These are phyloP conservation scores for Halesus radiatus DNA, from an alignment of 1,140 invertebrate species.

Conservation along the genomic window DNA sequence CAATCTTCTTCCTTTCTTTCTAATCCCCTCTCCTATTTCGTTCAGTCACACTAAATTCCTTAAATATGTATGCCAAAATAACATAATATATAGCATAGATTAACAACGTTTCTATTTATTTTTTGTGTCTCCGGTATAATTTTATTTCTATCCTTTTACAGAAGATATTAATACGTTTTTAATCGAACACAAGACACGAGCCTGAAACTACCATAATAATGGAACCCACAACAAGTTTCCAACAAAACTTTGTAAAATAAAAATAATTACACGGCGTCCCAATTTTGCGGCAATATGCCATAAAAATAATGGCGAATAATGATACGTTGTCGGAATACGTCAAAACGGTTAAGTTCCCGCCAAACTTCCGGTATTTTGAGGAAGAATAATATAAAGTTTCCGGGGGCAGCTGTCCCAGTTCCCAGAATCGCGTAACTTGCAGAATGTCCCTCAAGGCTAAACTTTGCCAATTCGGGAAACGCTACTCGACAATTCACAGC, in stretches of 20 bases:
- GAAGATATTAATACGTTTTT: too few species aligned
- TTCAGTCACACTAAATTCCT: too few species aligned
- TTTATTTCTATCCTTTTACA: too few species aligned
- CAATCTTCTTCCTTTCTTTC: too few species aligned
- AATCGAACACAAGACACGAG: too few species aligned
- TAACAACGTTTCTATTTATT: too few species aligned
- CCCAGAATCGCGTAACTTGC: background rate
- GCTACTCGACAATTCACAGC: background rate
- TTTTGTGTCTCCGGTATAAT: too few species aligned
- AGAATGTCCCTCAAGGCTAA: background rate
- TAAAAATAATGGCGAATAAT: conserved; percentile 38
- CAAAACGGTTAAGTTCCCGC: background rate
- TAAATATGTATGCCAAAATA: too few species aligned
- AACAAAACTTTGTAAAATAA: background rate
- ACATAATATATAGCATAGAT: too few species aligned
- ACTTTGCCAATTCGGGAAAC: conserved; percentile 17
- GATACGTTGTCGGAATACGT: conserved; percentile 29
- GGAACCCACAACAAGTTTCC: too few species aligned
- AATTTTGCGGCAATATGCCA: conserved; percentile 22
- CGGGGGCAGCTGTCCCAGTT: conserved; percentile 1
- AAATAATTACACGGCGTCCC: conserved; percentile 14
- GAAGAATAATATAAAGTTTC: background rate
- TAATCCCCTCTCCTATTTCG: too few species aligned
- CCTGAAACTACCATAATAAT: too few species aligned
- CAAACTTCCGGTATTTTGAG: background rate